These are phyloP conservation scores for Toxotes chatareus DNA, from an alignment of 2,113 vertebrate species.

Conservation along the genomic window DNA sequence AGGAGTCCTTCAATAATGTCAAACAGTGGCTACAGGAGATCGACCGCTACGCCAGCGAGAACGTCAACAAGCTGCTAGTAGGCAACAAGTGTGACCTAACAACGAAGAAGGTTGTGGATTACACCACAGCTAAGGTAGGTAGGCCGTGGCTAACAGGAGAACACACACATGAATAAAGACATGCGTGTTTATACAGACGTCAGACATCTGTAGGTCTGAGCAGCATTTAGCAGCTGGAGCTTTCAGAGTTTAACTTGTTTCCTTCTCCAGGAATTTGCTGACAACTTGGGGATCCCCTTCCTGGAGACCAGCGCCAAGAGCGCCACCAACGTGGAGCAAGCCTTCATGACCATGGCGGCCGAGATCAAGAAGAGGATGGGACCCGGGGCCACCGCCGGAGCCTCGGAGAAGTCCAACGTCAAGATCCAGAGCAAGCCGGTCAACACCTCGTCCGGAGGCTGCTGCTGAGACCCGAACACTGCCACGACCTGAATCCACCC, in stretches of 20 bases:
- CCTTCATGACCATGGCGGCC: slow-evolving; percentile 99
- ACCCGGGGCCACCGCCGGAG: slow-evolving; percentile 92
- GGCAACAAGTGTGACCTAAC: slow-evolving; percentile 98
- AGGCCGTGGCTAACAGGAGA: too few relatives aligned
- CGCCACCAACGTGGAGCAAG: slow-evolving; percentile 98
- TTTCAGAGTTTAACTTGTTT: neutral
- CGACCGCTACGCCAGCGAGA: slow-evolving; percentile 98
- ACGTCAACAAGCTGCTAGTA: slow-evolving; percentile 98
- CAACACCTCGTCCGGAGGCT: slow-evolving; percentile 95
- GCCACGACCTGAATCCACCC: slow-evolving; percentile 18
- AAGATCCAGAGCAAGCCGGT: slow-evolving; percentile 99
- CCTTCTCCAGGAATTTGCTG: slow-evolving; percentile 91
- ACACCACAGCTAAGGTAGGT: slow-evolving; percentile 95
- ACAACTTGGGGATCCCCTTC: slow-evolving; percentile 96
- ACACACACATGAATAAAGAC: too few relatives aligned
- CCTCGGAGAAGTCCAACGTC: slow-evolving; percentile 95
- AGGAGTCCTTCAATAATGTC: slow-evolving; percentile 99
- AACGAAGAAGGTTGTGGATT: slow-evolving; percentile 98
- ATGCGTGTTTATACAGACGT: too few relatives aligned
- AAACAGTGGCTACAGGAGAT: slow-evolving; percentile 99
- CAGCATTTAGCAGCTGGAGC: neutral
- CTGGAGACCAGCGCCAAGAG: slow-evolving; percentile 99
- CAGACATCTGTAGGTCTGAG: too few relatives aligned
- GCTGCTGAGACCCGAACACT: slow-evolving; percentile 83
- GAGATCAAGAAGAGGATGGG: slow-evolving; percentile 99